phyloP scores from a whole-genome alignment of 2,113 vertebrate species.

The Recurvirostra avosetta region DNA sequence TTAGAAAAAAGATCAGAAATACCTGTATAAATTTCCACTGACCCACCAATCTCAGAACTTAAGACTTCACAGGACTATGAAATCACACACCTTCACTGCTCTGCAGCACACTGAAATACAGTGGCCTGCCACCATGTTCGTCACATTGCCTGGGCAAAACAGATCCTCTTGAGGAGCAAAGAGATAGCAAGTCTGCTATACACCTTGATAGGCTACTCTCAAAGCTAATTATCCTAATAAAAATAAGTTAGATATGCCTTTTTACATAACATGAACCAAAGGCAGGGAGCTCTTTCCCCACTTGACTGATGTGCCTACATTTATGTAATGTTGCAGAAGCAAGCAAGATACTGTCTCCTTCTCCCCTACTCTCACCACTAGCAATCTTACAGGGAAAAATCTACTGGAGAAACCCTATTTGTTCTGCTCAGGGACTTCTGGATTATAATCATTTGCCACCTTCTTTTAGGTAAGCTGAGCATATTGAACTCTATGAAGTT shows the following conservation, averaged over 20 bases:
- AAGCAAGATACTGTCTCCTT: not conserved
- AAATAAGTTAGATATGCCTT: not conserved
- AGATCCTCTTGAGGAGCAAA: not conserved
- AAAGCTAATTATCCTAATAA: not conserved
- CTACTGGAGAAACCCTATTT: not conserved
- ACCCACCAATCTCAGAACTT: not conserved
- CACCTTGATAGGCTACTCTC: rapidly evolving
- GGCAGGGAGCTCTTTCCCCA: not conserved
- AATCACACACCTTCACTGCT: rapidly evolving
- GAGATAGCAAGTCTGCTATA: not conserved
- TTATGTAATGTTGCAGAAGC: not conserved
- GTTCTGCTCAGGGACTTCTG: not conserved
- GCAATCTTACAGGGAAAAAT: not conserved
- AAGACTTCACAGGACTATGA: not conserved
- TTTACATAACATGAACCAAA: not conserved
- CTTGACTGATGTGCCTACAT: not conserved
- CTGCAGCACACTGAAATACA: not conserved
- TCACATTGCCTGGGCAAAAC: not conserved
- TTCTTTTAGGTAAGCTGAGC: not conserved
- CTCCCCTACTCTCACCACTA: not conserved
- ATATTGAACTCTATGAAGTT: not conserved
- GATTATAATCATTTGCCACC: not conserved
- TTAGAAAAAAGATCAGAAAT: not conserved
- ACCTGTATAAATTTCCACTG: not conserved
- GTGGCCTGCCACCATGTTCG: too few relatives aligned